Evolutionary conservation across 2,797 vertebrate genomes (phyloP).

Genomic region (Muscicapa comitata): DNA sequence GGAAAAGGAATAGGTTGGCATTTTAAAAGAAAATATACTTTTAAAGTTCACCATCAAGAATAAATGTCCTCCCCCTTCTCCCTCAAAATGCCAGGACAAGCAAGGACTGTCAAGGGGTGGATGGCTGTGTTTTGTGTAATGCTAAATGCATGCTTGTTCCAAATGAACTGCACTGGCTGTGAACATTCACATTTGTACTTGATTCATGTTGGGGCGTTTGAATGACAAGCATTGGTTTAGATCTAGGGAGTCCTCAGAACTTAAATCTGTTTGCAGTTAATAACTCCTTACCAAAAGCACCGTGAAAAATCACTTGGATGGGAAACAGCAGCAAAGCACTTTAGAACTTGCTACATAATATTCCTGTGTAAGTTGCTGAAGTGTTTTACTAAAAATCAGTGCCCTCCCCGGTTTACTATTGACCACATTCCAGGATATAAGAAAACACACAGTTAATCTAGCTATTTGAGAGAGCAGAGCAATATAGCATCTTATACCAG

Average conservation of each 20-base stretch:
- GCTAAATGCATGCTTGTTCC: constrained; percentile 37
- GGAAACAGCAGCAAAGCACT: constrained; percentile 35
- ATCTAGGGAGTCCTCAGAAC: constrained; percentile 16
- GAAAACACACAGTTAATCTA: constrained; percentile 47
- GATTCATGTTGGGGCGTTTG: not conserved
- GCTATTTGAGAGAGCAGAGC: not conserved
- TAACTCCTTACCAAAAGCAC: constrained; percentile 42
- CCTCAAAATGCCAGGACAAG: constrained; percentile 4
- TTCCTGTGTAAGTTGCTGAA: constrained; percentile 27
- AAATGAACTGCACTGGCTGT: constrained; percentile 30
- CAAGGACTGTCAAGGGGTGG: not conserved
- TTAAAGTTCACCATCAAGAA: constrained; percentile 20
- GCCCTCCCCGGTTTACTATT: not conserved
- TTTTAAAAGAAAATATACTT: constrained; percentile 60
- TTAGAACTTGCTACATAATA: constrained; percentile 44
- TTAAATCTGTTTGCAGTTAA: constrained; percentile 63
- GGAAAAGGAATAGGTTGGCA: constrained; percentile 43
- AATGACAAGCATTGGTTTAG: constrained; percentile 31
- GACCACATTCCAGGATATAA: constrained; percentile 10
- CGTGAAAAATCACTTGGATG: constrained; percentile 52
- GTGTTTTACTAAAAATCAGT: constrained; percentile 25
- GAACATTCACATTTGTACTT: constrained; percentile 45
- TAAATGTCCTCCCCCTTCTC: not conserved
- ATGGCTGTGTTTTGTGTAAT: constrained; percentile 6
- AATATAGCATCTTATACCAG: not conserved